Base-by-base conservation (phyloP, 2,797 vertebrate species). In the Cygnus olor region DNA sequence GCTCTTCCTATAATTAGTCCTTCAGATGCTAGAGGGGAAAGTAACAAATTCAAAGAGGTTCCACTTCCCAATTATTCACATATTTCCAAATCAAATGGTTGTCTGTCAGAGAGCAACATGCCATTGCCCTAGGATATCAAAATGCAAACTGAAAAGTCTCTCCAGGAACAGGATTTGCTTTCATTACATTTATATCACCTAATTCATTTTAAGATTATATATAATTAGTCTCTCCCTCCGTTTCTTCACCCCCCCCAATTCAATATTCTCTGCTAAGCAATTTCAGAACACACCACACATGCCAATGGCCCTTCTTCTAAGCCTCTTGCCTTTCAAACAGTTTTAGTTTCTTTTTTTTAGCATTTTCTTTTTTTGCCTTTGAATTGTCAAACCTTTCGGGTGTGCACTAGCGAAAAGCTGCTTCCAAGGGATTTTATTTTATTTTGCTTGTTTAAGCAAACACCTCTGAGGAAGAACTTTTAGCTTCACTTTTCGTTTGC, bases 131-230 rank as follows among this genome's bases (percentile, higher is more conserved):
- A 94, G 86, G 95, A 97, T 69, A 96, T 95, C 93, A 94, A 94
- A 96, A 95, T 88, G 93, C 61, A 95, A 96, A 95, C 92, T 81
- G 83, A 89, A 86, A 94, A 92, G 93, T 94, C 96, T 95, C 91
- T 95, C 95, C 87, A 95, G 89, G 90, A 96, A 90, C 82, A 89
- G 88, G 88, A 96, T 95, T 92, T 93, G 81, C 94, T 96, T 97
- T 96, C 93, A 96, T 95, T 96, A 95, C 93, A 95, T 95, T 95
- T 96, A 85, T 96, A 96, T 96, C 94, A 96, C 87, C 93, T 92
- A 90, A 92, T 94, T 97, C 94, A 94, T 95, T 96, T 96, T 90
- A 94, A 95, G 94, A 97, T 94, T 97, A 93, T 91, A 93, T 89
- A 95, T 96, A 96, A 96, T 96, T 96, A 97, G 88, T 56, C 79